These are phyloP conservation scores for Ganaspis sp. DNA, from an alignment of 1,140 invertebrate genomes.

Conservation along the genomic window DNA sequence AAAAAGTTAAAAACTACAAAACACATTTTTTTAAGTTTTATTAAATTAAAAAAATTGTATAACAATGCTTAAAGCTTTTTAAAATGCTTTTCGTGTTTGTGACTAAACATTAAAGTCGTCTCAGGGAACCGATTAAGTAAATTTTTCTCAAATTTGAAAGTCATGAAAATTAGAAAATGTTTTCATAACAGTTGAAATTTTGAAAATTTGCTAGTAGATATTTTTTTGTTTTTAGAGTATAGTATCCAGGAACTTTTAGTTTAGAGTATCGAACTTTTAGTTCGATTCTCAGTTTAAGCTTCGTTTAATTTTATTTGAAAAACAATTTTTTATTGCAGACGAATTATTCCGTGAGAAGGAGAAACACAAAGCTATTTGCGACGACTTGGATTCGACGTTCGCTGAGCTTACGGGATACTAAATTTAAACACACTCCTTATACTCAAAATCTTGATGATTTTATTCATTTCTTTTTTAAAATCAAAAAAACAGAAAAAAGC, in stretches of 20 bases:
- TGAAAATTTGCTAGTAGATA: no score
- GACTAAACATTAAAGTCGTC: no score
- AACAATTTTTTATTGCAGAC: conserved; percentile 83
- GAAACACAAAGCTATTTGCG: conserved; percentile 96
- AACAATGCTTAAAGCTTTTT: not conserved
- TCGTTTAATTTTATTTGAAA: conserved; percentile 34
- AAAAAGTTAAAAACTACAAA: no score
- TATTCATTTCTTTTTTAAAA: conserved; percentile 23
- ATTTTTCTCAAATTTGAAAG: not conserved
- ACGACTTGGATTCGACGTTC: conserved; percentile 98
- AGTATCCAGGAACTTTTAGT: no score
- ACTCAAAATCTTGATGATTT: conserved; percentile 42
- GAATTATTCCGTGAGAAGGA: conserved; percentile 95
- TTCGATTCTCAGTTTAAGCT: not conserved
- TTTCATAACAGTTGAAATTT: no score
- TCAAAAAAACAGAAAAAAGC: no score
- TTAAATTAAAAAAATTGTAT: not conserved
- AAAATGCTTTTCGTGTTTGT: not conserved
- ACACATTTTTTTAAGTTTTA: no score
- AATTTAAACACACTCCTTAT: conserved; percentile 65
- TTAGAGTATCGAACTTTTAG: not conserved
- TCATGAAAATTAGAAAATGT: not conserved
- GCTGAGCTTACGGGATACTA: conserved; percentile 91
- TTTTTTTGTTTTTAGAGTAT: no score
- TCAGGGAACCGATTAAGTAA: not conserved